Base-by-base conservation (phyloP, 2,113 vertebrate genomes). In the Stercorarius parasiticus region DNA sequence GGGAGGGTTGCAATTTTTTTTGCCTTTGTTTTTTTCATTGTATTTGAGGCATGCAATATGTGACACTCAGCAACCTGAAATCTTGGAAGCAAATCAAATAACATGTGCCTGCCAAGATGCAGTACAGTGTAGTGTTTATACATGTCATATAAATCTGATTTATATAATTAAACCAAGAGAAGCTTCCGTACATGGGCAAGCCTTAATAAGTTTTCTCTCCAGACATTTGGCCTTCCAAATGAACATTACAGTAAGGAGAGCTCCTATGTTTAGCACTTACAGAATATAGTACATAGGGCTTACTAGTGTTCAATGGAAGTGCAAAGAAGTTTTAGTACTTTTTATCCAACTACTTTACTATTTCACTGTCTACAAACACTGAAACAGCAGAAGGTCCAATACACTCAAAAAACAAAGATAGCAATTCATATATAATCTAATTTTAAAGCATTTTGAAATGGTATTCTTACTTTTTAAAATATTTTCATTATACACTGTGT, bases 131-230 rank as follows among this genome's bases (percentile, higher is more conserved):
- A 83, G 59, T 91, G 91, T 89, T 96, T 94, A 91, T 74, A 96
- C 81, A 89, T 74, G 93, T 84, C 89, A 87, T 8, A 93, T 64
- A 97, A 95, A 96, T 72, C 61, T 93, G 91, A 94, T 95, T 94
- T 93, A 89, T 96, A 30, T 72, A 90, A 94, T 88, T 96, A 93
- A 81, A 92, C 76, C 65, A 84, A 56, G 34, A 92, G 86, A 86
- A 90, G 56, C 58, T 94, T 92, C 85, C 5, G 36, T 83, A 86
- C 47, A 34, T 0, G 3, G 71, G 72, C 52, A 91, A 92, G 55
- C n/a, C 67, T 83, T 71, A 78, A 5, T 88, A 84, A 88, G 52
- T 78, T 93, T 95, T 93, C 55, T 81, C 55, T 93, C 80, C 61
- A 86, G 91, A 81, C 13, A 20, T 29, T 61, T 80, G 36, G 58